These are phyloP conservation scores for Vicugna pacos DNA, from an alignment of 2,113 vertebrate species.

Conservation along the genomic window DNA sequence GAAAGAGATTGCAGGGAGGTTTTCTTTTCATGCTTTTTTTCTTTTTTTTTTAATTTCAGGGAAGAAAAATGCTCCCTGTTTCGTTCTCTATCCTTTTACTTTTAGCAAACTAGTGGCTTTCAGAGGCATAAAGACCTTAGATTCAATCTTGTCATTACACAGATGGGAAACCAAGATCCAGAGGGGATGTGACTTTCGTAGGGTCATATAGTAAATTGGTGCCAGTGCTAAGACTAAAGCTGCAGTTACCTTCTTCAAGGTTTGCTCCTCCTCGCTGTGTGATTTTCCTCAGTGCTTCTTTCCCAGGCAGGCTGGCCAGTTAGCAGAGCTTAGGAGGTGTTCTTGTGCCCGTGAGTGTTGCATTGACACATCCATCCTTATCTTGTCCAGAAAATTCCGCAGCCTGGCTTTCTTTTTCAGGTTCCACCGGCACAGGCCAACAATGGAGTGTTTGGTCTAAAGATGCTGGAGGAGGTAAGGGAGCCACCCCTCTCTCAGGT, in stretches of 20 bases:
- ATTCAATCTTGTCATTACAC: background rate
- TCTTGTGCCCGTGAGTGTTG: background rate
- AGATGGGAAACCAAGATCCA: background rate
- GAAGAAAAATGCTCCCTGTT: background rate
- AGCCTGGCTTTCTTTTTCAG: background rate
- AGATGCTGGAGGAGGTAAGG: background rate
- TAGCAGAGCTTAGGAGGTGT: background rate
- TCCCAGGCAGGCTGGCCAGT: background rate
- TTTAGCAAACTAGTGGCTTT: background rate
- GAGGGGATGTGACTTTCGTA: background rate
- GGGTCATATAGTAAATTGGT: accelerated
- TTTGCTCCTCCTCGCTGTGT: accelerated
- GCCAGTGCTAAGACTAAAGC: background rate
- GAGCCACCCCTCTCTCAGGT: background rate
- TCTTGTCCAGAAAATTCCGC: background rate
- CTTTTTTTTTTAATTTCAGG: background rate
- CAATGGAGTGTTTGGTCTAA: background rate
- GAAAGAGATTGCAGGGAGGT: background rate
- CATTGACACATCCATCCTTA: background rate
- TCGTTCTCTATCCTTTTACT: background rate
- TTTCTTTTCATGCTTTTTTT: background rate
- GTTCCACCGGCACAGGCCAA: background rate
- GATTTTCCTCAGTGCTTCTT: background rate
- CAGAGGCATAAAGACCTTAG: background rate
- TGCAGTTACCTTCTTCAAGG: no score